Evolutionary conservation across 2,888 invertebrate genomes (phyloP).

Genomic region (Drosophila eohydei): DNA sequence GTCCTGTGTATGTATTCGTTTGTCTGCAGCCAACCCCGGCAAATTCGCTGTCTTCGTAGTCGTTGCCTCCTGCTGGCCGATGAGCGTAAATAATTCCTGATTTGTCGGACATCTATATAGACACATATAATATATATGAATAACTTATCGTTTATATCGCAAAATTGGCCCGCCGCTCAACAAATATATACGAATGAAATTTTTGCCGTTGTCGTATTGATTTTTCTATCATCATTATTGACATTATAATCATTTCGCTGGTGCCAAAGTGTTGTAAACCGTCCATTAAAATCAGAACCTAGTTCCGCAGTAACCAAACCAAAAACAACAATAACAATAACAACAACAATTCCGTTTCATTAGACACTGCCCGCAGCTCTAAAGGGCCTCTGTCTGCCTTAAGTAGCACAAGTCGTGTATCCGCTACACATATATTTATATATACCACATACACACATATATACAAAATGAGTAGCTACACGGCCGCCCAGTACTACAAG

Average conservation of each 20-base stretch:
- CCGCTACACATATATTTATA: conserved; percentile 29
- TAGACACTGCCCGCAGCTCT: conserved; percentile 59
- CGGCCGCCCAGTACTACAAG: conserved; percentile 76
- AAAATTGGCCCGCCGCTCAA: conserved; percentile 41
- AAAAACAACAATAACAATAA: conserved; percentile 41
- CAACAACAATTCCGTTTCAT: conserved; percentile 70
- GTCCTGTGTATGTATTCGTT: conserved; percentile 72
- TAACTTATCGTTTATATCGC: conserved; percentile 22
- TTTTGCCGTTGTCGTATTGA: conserved; percentile 55
- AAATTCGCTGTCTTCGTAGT: conserved; percentile 24
- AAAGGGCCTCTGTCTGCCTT: conserved; percentile 63
- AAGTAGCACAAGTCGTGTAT: conserved; percentile 50
- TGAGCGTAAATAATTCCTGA: conserved; percentile 55
- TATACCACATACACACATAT: conserved; percentile 18
- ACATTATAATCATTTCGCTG: conserved; percentile 29
- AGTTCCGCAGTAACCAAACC: conserved; percentile 59
- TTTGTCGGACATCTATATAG: conserved; percentile 23
- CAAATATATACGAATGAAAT: conserved; percentile 45
- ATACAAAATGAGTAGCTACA: conserved; percentile 75
- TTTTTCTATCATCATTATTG: conserved; percentile 42
- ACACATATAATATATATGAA: background rate
- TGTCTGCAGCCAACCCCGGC: conserved; percentile 71
- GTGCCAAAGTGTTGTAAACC: conserved; percentile 73
- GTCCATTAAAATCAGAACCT: conserved; percentile 67
- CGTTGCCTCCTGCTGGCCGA: conserved; percentile 38